Evolutionary conservation across 2,888 invertebrate species (phyloP).

Genomic region (Anticlea derivata): DNA sequence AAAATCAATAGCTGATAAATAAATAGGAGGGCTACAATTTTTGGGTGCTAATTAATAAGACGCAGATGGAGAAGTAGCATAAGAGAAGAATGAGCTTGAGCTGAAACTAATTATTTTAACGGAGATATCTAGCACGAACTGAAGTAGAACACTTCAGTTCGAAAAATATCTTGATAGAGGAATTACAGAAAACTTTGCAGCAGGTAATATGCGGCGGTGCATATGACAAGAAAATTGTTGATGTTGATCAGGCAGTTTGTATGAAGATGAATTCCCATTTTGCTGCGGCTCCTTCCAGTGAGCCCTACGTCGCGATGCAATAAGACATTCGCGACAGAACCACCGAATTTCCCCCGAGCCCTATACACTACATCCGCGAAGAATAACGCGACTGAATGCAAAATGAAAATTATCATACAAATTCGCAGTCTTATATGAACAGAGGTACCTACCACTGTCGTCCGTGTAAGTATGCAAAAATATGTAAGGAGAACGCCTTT

Average conservation of each 20-base stretch:
- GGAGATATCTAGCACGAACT: too few relatives aligned
- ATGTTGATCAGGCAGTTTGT: conserved; percentile 7
- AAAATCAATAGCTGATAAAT: too few relatives aligned
- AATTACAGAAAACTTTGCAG: not conserved
- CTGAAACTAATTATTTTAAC: too few relatives aligned
- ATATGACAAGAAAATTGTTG: not conserved
- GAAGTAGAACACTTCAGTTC: too few relatives aligned
- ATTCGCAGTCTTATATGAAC: conserved; percentile 78
- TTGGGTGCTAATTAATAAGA: too few relatives aligned
- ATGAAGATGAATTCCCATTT: conserved; percentile 17
- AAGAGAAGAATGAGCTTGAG: too few relatives aligned
- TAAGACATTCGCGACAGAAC: conserved; percentile 62
- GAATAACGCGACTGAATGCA: conserved; percentile 79
- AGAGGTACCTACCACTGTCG: conserved; percentile 69
- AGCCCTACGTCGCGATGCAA: conserved; percentile 42
- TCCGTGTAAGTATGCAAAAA: conserved; percentile 76
- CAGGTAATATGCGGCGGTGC: too few relatives aligned
- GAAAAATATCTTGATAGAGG: not conserved
- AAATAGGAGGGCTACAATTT: too few relatives aligned
- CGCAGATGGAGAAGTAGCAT: too few relatives aligned
- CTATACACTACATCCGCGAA: conserved; percentile 74
- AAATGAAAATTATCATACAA: conserved; percentile 84
- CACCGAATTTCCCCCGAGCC: conserved; percentile 78
- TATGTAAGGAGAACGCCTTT: conserved; percentile 69
- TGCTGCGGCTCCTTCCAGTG: conserved; percentile 31